Percentiles rank a stretch among this genome's conserved stretches.
phyloP scores from a whole-genome alignment of 2,888 invertebrate species.

The Heliconius aoede region DNA sequence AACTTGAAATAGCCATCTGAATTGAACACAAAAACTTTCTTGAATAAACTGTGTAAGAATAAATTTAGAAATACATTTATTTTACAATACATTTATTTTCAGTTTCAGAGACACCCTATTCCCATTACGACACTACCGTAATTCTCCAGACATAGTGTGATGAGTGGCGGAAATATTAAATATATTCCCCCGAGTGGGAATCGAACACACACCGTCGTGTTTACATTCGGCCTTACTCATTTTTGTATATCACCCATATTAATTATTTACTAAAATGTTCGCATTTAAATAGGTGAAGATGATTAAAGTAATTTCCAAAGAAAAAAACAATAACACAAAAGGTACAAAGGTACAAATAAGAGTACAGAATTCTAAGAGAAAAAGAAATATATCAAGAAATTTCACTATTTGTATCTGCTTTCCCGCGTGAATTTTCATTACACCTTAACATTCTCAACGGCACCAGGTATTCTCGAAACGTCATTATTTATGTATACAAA shows the following conservation, averaged over 20 bases:
- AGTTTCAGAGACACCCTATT: too few relatives aligned
- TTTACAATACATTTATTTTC: background rate
- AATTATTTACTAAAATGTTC: background rate
- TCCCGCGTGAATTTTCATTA: slow-evolving; percentile 34
- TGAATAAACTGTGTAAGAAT: too few relatives aligned
- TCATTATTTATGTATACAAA: slow-evolving; percentile 39
- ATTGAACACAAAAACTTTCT: background rate
- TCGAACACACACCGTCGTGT: too few relatives aligned
- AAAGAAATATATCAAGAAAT: slow-evolving; percentile 34
- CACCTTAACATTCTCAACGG: slow-evolving; percentile 31
- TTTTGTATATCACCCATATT: background rate
- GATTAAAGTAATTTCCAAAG: slow-evolving; percentile 23
- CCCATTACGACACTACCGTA: too few relatives aligned
- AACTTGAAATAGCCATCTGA: slow-evolving; percentile 12
- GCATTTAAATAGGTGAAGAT: background rate
- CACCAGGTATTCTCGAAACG: slow-evolving; percentile 33
- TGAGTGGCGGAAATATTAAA: too few relatives aligned
- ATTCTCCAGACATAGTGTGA: too few relatives aligned
- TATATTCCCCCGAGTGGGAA: too few relatives aligned
- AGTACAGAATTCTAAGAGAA: slow-evolving; percentile 25
- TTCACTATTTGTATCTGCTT: slow-evolving; percentile 39
- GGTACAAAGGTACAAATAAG: too few relatives aligned
- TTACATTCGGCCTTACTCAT: too few relatives aligned
- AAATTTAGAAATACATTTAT: background rate
- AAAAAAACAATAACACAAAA: slow-evolving; percentile 13